phyloP scores from a whole-genome alignment of 2,113 vertebrate genomes.

The Falco punctatus region DNA sequence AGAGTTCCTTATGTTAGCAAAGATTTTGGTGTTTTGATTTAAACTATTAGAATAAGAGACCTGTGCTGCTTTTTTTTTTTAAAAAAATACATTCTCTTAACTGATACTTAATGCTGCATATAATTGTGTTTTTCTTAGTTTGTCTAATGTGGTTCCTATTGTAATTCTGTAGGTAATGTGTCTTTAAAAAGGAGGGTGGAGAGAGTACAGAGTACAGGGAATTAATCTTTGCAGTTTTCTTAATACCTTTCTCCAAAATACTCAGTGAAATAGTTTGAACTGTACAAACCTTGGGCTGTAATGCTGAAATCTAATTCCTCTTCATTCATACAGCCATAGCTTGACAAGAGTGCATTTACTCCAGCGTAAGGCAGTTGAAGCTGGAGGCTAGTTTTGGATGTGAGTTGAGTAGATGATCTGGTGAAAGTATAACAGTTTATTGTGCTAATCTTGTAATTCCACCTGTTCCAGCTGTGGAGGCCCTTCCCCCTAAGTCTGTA shows the following conservation, averaged over 20 bases:
- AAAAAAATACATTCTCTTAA: background rate
- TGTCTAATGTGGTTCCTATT: background rate
- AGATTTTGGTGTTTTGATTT: background rate
- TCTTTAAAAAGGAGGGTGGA: background rate
- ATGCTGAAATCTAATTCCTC: background rate
- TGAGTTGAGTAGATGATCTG: background rate
- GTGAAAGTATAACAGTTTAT: background rate
- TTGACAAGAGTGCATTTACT: background rate
- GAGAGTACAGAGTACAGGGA: background rate
- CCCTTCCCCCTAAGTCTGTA: slow-evolving; percentile 20
- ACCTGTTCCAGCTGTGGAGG: slow-evolving; percentile 37
- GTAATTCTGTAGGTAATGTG: background rate
- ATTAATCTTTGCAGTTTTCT: background rate
- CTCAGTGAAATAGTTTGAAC: background rate
- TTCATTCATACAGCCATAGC: background rate
- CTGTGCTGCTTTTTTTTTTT: background rate
- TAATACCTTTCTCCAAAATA: background rate
- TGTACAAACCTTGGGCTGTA: background rate
- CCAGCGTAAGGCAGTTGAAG: background rate
- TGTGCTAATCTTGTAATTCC: slow-evolving; percentile 27
- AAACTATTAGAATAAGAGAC: background rate
- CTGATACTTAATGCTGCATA: background rate
- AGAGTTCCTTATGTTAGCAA: background rate
- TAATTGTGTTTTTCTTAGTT: background rate
- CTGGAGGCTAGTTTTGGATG: background rate